A percentile compares a stretch with the other conserved stretches of the same genome.
These are phyloP conservation scores for Apostichopus parvimensis DNA, from an alignment of 35 echinoderm and acorn worm genomes.

Conservation along the genomic window DNA sequence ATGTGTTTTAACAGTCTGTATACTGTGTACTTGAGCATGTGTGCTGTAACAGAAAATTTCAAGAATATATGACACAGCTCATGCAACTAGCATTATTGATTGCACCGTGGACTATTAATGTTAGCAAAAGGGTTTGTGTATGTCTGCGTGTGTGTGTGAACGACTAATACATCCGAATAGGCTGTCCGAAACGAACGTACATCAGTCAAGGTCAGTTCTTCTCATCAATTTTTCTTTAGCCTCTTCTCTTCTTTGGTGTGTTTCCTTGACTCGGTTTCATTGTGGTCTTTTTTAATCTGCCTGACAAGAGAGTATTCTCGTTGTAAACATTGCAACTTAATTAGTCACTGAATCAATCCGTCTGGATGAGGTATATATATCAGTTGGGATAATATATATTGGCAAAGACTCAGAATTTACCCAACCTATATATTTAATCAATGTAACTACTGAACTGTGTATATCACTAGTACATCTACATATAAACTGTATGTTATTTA, in stretches of 20 bases:
- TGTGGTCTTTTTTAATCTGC: not conserved
- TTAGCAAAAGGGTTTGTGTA: not conserved
- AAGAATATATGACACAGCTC: not conserved
- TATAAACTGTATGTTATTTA: no score
- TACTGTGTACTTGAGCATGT: not conserved
- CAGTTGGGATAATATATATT: no score
- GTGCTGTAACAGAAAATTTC: conserved; percentile 1
- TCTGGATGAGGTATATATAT: no score
- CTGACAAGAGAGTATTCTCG: no score
- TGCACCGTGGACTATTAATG: not conserved
- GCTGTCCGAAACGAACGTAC: not conserved
- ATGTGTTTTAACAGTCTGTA: no score
- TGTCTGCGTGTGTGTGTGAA: no score
- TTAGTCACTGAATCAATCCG: no score
- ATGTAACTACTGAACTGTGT: no score
- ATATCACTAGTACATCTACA: no score
- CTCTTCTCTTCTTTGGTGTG: not conserved
- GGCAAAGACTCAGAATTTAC: no score
- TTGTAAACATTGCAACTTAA: no score
- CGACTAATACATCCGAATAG: not conserved
- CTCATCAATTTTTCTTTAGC: not conserved
- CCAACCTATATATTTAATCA: no score
- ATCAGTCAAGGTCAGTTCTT: not conserved
- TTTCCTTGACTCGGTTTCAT: not conserved
- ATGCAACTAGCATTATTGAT: conserved; percentile 20